These are phyloP conservation scores for Himalopsyche kuldschensis DNA, from an alignment of 2,888 invertebrate species.

Conservation along the genomic window DNA sequence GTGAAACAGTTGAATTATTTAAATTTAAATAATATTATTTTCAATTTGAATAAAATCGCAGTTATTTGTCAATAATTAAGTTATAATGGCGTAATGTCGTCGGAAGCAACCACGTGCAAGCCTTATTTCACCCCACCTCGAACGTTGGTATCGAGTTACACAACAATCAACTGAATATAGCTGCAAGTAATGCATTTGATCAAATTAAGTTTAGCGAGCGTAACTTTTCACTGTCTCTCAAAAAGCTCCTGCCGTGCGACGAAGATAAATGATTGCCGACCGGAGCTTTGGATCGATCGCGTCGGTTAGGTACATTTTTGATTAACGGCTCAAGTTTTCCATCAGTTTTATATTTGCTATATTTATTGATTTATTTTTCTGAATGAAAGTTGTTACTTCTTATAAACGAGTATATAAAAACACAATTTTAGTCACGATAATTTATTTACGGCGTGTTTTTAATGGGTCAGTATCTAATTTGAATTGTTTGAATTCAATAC, in stretches of 20 bases:
- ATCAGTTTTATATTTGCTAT: too few relatives aligned
- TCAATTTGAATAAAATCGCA: too few relatives aligned
- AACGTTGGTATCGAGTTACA: not conserved
- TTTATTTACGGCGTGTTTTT: too few relatives aligned
- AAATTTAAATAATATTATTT: too few relatives aligned
- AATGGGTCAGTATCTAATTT: too few relatives aligned
- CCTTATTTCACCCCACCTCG: not conserved
- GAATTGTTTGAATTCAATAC: too few relatives aligned
- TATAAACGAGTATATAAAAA: too few relatives aligned
- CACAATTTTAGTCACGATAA: too few relatives aligned
- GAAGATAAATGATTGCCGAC: not conserved
- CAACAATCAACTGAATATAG: not conserved
- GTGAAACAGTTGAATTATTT: too few relatives aligned
- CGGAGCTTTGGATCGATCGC: not conserved
- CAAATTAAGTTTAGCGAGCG: not conserved
- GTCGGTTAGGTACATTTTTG: not conserved
- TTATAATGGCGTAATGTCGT: not conserved
- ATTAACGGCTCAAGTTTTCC: not conserved
- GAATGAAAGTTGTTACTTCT: too few relatives aligned
- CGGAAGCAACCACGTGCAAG: not conserved
- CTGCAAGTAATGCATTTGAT: not conserved
- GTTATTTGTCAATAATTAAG: too few relatives aligned
- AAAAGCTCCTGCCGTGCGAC: not conserved
- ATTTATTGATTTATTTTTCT: too few relatives aligned
- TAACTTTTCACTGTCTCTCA: not conserved